Conservation (phyloP, 2,797 vertebrate species). For the Cuculus canorus region DNA sequence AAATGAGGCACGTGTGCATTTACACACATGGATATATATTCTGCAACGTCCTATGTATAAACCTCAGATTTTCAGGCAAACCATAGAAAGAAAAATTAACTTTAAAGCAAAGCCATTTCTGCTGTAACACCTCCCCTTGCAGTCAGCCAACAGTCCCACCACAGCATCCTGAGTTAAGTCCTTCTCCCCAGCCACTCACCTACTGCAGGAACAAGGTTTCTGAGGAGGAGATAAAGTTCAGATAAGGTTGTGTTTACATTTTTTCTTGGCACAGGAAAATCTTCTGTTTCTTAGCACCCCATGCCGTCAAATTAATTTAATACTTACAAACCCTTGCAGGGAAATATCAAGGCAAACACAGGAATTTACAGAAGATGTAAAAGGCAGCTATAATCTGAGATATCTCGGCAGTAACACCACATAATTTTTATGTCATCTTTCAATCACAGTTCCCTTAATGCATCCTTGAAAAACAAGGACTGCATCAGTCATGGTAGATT, state of each 20-base stretch:
- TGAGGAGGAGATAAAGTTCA: not conserved
- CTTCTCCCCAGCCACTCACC: not conserved
- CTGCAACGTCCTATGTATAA: not conserved
- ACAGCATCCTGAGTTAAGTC: not conserved
- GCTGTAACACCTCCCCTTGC: not conserved
- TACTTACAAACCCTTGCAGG: not conserved
- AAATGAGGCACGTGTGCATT: rapidly evolving
- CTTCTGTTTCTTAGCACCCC: not conserved
- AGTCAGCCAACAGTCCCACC: not conserved
- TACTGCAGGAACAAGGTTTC: not conserved
- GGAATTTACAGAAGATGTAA: not conserved
- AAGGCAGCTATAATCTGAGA: constrained; percentile 3
- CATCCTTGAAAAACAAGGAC: constrained; percentile 1
- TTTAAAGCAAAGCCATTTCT: not conserved
- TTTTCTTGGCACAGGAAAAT: not conserved
- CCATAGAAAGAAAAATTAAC: not conserved
- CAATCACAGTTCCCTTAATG: constrained; percentile 22
- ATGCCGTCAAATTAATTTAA: not conserved
- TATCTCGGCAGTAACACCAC: constrained; percentile 8
- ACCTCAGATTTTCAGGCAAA: not conserved
- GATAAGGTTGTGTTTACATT: not conserved
- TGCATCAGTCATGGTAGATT: not conserved
- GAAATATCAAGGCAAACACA: not conserved
- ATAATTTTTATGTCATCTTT: constrained; percentile 2
- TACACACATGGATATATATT: rapidly evolving